Evolutionary conservation across 2,113 vertebrate species (phyloP), one percentile per base, ranked within the genome.

Genomic region (Tympanuchus pallidicinctus): DNA sequence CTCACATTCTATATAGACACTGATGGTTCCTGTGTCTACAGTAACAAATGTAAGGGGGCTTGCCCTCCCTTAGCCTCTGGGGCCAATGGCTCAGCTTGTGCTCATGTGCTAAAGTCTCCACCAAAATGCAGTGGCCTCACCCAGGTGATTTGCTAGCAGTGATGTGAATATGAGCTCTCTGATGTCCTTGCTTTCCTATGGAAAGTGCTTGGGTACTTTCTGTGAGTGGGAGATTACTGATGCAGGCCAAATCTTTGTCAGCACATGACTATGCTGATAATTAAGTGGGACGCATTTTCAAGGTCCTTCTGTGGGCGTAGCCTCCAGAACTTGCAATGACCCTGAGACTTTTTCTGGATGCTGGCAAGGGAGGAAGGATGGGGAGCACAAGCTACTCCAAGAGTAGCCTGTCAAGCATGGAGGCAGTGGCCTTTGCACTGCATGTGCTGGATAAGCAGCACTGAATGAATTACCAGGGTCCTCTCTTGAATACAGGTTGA

Each of bases 261-360:
- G 42, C 16, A 30, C 3, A 15, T 0, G 0, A 40, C 14, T 8
- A 3, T 13, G 59, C 16, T 42, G 42, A 11, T 17, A 36, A 3
- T 19, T 18, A 65, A 34, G 3, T 13, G 40, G 40, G 10, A 20
- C 32, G 40, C 10, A 3, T 43, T 3, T n/a, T 70, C 11, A 25
- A n/a, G 22, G 45, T 27, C 30, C 0, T 48, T 56, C 36, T 27
- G 1, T 13, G 22, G 47, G 22, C 25, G 38, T 3, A 72, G 43
- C 5, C 34, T 30, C 10, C 43, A 15, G 30, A 40, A 2, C 36
- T 72, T 76, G 50, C 40, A 45, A 4, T 2, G 4, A 4, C 9
- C 16, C 18, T 40, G 34, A 11, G 20, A 9, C 21, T 73, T 84
- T 71, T 36, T 20, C 22, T 6, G 22, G n/a, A 36, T 70, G 20